Conservation (phyloP, 2,113 vertebrate genomes). For the Microcebus jonahi region DNA sequence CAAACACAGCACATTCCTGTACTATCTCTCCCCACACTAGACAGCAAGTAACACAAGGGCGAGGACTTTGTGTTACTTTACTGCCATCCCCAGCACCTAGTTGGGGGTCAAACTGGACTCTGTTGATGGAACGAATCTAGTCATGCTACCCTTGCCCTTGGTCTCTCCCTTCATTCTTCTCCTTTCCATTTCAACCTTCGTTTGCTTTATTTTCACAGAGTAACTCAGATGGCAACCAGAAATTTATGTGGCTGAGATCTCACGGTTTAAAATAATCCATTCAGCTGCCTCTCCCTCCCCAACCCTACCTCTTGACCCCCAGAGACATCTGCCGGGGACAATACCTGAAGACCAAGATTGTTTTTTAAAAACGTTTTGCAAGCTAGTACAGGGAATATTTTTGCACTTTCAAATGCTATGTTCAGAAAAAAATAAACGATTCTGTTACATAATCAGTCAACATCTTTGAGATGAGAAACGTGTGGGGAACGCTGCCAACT, state of each 20-base stretch:
- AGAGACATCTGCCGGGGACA: background rate
- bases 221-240: background rate
- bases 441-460: slow-evolving; percentile 60
- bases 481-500: background rate
- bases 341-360: background rate
- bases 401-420: slow-evolving; percentile 64
- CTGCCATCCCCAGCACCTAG: background rate
- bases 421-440: slow-evolving; percentile 13
- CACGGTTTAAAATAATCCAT: background rate
- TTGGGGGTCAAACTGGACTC: background rate
- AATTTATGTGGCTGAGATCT: background rate
- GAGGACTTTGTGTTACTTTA: background rate
- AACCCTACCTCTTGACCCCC: background rate
- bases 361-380: background rate
- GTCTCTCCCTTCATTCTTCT: background rate
- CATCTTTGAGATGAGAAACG: background rate
- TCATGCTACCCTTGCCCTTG: background rate
- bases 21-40: fast-evolving
- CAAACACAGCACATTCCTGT: no score
- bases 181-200: background rate
- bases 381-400: slow-evolving; percentile 32
- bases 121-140: background rate
- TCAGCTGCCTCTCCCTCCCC: background rate
- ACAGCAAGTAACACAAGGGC: fast-evolving
- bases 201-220: background rate